A percentile compares a stretch with the other conserved stretches of the same genome.
Conservation (phyloP, 2,797 vertebrate species). For the Oreortyx pictus region DNA sequence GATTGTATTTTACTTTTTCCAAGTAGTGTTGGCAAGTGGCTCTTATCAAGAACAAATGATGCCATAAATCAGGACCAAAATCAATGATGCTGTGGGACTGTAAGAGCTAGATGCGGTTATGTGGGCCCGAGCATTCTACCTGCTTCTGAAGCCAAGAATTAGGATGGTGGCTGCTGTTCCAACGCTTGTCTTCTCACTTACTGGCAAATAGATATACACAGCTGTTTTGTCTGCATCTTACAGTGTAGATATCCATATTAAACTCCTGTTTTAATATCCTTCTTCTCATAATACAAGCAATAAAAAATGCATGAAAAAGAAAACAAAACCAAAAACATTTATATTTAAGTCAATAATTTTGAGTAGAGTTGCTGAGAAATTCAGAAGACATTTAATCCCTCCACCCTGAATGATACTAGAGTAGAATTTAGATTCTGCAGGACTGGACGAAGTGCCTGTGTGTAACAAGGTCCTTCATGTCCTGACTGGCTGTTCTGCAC, state of each 20-base stretch:
- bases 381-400: constrained; percentile 6
- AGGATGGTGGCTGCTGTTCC: constrained; percentile 28
- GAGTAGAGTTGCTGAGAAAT: background rate
- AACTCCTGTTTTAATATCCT: constrained; percentile 31
- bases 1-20: constrained; percentile 70
- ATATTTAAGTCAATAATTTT: background rate
- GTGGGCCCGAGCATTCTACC: constrained; percentile 47
- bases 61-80: constrained; percentile 69
- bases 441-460: background rate
- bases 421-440: background rate
- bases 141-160: constrained; percentile 53
- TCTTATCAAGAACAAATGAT: constrained; percentile 74
- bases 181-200: constrained; percentile 35
- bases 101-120: constrained; percentile 43
- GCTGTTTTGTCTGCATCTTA: background rate
- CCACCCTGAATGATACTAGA: background rate
- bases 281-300: constrained; percentile 8
- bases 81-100: constrained; percentile 68
- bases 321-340: background rate
- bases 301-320: background rate
- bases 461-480: background rate
- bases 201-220: constrained; percentile 12
- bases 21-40: constrained; percentile 49
- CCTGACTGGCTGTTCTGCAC: background rate
- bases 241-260: constrained; percentile 15